Evolutionary conservation across 1,140 invertebrate species (phyloP), one percentile per base, ranked within the genome.

Genomic region (Listronotus bonariensis): DNA sequence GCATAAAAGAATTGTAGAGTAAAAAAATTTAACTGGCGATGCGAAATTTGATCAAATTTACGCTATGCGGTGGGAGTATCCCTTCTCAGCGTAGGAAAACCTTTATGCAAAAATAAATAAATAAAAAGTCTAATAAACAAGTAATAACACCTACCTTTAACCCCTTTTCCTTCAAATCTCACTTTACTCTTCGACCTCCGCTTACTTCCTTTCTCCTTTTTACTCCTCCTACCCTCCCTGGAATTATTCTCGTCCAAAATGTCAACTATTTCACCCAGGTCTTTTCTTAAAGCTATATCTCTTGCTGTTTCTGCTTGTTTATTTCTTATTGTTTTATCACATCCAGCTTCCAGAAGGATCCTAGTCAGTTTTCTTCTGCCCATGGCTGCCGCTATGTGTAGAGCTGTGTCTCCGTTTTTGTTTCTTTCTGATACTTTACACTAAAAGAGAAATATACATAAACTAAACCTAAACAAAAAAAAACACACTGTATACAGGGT

Each of bases 311-410:
- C 96, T 15, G 86, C 86, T 84, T 98, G 95, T 80, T 96, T 95
- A 78, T 98, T 98, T 54, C 86, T 85, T 6, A 95, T 78, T 7
- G 81, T 81, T 67, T 88, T 85, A 70, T 94, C 88, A 71, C 92
- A 93, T 49, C 89, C 89, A 0, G 92, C 90, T 76, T 97, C 93
- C 10, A 97, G 80, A 1, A 98, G 81, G 67, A 98, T 94, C 73
- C 92, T 86, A 2, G 95, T 96, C 49, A 98, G 82, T 80, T 98
- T 98, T 38, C 94, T 83, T 41, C 95, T 82, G 14, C 93, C 93
- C 91, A 97, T 95, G 1, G 95, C 95, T 7, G 93, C 90, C 6
- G 94, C 88, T 68, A 98, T 97, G 77, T 98, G 96, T 15, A 98
- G 79, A 0, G 93, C 89, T 0, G 94, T 96, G 77, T 98, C 96